These are phyloP conservation scores for Bursaphelenchus okinawaensis DNA, from an alignment of 2,888 invertebrate species.

Conservation along the genomic window DNA sequence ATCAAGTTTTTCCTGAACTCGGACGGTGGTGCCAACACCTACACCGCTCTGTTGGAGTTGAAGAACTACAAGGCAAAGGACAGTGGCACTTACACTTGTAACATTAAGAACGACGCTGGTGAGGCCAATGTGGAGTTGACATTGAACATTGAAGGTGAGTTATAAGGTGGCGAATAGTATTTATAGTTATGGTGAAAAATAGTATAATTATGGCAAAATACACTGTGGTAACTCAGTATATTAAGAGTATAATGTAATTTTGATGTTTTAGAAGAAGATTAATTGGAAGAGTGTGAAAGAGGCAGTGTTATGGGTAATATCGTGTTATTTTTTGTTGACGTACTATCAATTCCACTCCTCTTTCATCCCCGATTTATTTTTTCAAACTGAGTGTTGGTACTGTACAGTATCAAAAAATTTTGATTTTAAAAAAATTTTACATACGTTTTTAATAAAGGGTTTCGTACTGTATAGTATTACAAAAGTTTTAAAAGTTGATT, in stretches of 20 bases:
- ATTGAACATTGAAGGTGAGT: constrained; percentile 91
- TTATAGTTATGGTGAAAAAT: too few relatives aligned
- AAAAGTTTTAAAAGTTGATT: too few relatives aligned
- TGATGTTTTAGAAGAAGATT: constrained; percentile 7
- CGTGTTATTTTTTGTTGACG: too few relatives aligned
- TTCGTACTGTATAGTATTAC: too few relatives aligned
- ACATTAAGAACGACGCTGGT: constrained; percentile 89
- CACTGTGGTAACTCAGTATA: not conserved
- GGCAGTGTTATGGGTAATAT: too few relatives aligned
- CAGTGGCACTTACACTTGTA: constrained; percentile 87
- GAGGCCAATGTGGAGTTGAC: constrained; percentile 95
- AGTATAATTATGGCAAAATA: too few relatives aligned
- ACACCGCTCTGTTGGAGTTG: constrained; percentile 54
- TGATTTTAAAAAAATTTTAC: not conserved
- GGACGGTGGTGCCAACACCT: constrained; percentile 52
- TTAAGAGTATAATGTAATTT: not conserved
- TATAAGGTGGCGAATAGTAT: not conserved
- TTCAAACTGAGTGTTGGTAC: too few relatives aligned
- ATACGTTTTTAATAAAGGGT: too few relatives aligned
- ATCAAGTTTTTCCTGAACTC: constrained; percentile 54
- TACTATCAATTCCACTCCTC: not conserved
- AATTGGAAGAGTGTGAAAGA: too few relatives aligned
- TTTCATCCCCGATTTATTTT: not conserved
- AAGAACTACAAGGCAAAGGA: constrained; percentile 59
- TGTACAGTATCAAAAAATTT: too few relatives aligned